Conservation (phyloP, 2,113 vertebrate species). For the Pionites leucogaster region DNA sequence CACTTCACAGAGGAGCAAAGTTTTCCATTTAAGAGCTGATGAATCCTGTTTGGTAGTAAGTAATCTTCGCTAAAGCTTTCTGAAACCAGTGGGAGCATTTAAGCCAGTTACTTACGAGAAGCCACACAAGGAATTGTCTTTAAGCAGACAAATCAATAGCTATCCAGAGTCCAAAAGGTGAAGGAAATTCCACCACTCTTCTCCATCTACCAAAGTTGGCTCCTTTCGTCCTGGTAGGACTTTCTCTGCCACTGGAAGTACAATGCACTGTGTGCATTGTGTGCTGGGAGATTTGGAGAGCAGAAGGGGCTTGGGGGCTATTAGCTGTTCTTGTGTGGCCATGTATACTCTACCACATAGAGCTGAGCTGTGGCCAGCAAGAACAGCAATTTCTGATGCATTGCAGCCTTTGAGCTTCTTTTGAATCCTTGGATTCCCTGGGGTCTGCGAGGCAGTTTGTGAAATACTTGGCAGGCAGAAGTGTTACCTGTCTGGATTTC, state of each 20-base stretch:
- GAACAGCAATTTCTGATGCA: rapidly evolving
- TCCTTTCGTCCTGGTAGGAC: background rate
- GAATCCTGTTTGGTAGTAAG: background rate
- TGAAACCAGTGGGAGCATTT: background rate
- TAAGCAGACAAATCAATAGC: background rate
- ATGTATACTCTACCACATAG: rapidly evolving
- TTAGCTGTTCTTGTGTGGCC: background rate
- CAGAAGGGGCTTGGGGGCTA: background rate
- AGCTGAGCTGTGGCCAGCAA: background rate
- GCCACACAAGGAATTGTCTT: background rate
- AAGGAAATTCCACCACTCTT: background rate
- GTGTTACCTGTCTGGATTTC: rapidly evolving
- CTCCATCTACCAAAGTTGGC: background rate
- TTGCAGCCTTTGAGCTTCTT: background rate
- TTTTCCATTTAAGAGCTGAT: background rate
- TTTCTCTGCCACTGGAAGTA: background rate
- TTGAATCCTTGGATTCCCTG: background rate
- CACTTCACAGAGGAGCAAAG: background rate
- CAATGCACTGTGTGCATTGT: rapidly evolving
- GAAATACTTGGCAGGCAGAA: background rate
- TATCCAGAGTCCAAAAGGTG: background rate
- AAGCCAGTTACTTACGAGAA: background rate
- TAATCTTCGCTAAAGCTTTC: background rate
- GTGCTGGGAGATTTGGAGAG: background rate
- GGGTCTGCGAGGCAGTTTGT: background rate